Conservation (phyloP, 2,888 invertebrate genomes). For the Microctonus hyperodae region DNA sequence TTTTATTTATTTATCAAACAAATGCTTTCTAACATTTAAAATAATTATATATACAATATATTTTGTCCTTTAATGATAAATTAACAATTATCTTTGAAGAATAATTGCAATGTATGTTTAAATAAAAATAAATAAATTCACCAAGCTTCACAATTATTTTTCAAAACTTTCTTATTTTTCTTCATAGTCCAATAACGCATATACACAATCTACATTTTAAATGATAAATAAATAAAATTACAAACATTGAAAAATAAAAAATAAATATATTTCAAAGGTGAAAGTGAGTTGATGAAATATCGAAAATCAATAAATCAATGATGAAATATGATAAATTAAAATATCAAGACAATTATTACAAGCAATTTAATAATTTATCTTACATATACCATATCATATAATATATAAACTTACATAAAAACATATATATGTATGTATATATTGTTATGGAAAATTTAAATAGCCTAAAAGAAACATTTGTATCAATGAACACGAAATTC, state of each 20-base stretch:
- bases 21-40: no score
- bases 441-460: conserved; percentile 21
- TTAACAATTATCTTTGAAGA: no score
- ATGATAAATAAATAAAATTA: background rate
- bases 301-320: background rate
- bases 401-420: background rate
- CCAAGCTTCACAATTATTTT: no score
- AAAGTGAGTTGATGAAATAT: background rate
- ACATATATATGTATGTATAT: conserved; percentile 23
- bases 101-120: no score
- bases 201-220: background rate
- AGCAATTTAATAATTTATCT: conserved; percentile 20
- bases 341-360: conserved; percentile 3
- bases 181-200: background rate
- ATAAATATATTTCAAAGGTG: background rate
- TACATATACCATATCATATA: no score
- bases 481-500: conserved; percentile 1
- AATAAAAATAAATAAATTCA: no score
- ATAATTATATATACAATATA: no score
- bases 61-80: no score
- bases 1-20: no score
- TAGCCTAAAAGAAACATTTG: conserved; percentile 23
- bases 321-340: background rate
- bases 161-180: background rate
- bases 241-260: background rate